Evolutionary conservation across 2,888 invertebrate species (phyloP).

Genomic region (Hypselothyrea guttata): DNA sequence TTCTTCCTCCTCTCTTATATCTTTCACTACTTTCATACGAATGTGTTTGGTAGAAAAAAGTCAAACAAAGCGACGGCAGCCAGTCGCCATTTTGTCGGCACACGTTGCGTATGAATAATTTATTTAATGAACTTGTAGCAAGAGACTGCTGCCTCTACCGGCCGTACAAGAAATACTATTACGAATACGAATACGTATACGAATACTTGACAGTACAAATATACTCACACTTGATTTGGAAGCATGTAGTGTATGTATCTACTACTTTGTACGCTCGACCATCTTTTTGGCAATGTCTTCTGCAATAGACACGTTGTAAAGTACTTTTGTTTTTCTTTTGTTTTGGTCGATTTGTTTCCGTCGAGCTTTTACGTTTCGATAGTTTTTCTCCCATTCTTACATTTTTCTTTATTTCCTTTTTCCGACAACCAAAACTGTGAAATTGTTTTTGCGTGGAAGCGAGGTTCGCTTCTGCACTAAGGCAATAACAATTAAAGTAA

Average conservation of each 20-base stretch:
- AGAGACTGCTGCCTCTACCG: slow-evolving; percentile 17
- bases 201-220: too few species aligned
- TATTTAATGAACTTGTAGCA: slow-evolving; percentile 79
- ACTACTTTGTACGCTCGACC: slow-evolving; percentile 41
- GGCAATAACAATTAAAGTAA: too few species aligned
- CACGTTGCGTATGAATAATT: slow-evolving; percentile 79
- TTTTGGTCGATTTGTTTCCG: slow-evolving; percentile 66
- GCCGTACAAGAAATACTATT: slow-evolving; percentile 21
- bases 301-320: slow-evolving; percentile 67
- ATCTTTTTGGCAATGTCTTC: slow-evolving; percentile 35
- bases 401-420: slow-evolving; percentile 37
- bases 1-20: slow-evolving; percentile 19
- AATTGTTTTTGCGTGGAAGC: slow-evolving; percentile 22
- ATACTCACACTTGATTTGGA: too few species aligned
- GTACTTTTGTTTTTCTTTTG: slow-evolving; percentile 67
- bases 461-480: slow-evolving; percentile 20
- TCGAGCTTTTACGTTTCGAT: slow-evolving; percentile 55
- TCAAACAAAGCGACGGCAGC: slow-evolving; percentile 65
- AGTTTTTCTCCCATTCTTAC: slow-evolving; percentile 40
- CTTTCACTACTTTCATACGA: too few species aligned
- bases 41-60: slow-evolving; percentile 40
- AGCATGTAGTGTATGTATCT: slow-evolving; percentile 34
- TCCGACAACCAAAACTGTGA: slow-evolving; percentile 57
- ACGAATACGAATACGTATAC: slow-evolving; percentile 32
- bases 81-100: slow-evolving; percentile 73